Conservation (phyloP, 1,140 invertebrate genomes). For the Gerris buenoi region DNA sequence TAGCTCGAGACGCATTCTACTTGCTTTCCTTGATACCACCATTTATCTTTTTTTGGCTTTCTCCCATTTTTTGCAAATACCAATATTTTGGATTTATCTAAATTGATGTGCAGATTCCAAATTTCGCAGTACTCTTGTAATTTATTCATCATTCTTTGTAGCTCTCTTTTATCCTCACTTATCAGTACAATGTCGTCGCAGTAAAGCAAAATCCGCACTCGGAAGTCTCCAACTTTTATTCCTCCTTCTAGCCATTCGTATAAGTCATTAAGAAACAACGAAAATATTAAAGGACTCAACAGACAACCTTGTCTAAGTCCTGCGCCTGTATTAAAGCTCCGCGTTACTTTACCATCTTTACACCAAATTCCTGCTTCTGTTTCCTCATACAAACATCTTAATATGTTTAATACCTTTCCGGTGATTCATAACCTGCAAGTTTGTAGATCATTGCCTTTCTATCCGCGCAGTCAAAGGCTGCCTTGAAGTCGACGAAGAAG, state of each 20-base stretch:
- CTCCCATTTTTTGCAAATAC: no score
- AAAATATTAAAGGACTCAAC: constrained; percentile 16
- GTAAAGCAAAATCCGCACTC: constrained; percentile 10
- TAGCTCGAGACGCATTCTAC: no score
- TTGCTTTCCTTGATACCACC: no score
- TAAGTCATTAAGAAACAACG: constrained; percentile 18
- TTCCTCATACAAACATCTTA: neutral
- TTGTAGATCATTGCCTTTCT: neutral
- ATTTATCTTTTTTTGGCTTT: no score
- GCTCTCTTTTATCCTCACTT: neutral
- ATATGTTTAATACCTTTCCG: neutral
- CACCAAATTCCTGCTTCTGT: neutral
- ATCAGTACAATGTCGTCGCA: neutral
- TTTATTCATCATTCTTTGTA: neutral
- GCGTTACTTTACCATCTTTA: neutral
- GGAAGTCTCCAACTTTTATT: constrained; percentile 7
- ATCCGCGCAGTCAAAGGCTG: neutral
- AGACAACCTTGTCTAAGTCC: neutral
- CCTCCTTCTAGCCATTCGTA: constrained; percentile 9
- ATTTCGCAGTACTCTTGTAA: no score
- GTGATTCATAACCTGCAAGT: neutral
- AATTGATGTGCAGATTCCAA: no score
- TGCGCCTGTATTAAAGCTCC: neutral
- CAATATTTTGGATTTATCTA: no score
- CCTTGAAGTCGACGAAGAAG: neutral